Base-by-base conservation (phyloP, 2,888 invertebrate species). In the Graphium colonna region DNA sequence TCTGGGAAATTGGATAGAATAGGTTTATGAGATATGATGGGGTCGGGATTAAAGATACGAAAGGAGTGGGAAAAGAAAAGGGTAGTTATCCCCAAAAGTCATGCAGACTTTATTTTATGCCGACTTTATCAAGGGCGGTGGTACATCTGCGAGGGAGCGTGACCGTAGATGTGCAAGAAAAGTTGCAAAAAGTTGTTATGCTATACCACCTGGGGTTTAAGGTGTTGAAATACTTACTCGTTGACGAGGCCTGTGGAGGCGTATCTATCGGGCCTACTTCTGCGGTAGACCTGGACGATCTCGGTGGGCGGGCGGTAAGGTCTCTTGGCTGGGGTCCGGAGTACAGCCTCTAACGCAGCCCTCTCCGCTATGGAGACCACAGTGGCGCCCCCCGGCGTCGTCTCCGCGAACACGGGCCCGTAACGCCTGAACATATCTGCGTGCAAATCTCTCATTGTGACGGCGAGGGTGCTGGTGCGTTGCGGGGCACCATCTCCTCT, bases 301-400 rank as follows among this genome's bases (percentile, higher is more conserved):
- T 95, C 95, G 1, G 95, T 95, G 28, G 95, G 95, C 9, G 97
- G 96, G 13, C 97, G 91, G 66, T 95, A 92, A 0, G 96, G 96
- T 67, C 93, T 93, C 72, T 93, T 94, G 58, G 94, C 93, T 9
- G 93, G 92, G 57, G 92, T 91, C 61, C 92, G 92, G n/a, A 96
- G 83, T 12, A 96, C 93, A 26, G 92, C 92, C 70, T 96, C 95
- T 59, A 97, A 92, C 60, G 95, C 95, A 0, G 81, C 79, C 31
- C 92, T 90, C 48, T 94, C 92, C 21, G 94, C 94, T 48, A 96
- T 83, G 60, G 94, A 95, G 41, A 96, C 92, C 47, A 96, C 91
- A 31, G 93, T 93, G 55, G 92, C 87, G 70, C 94, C 94, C 33
- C 95, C 89, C 44, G 94, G 93, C 67, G 95, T 94, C 67, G 94